Evolutionary conservation across 30 jellyfish, hydroid and myxozoan genomes (phyloP).

Genomic region (Hydractinia echinata): DNA sequence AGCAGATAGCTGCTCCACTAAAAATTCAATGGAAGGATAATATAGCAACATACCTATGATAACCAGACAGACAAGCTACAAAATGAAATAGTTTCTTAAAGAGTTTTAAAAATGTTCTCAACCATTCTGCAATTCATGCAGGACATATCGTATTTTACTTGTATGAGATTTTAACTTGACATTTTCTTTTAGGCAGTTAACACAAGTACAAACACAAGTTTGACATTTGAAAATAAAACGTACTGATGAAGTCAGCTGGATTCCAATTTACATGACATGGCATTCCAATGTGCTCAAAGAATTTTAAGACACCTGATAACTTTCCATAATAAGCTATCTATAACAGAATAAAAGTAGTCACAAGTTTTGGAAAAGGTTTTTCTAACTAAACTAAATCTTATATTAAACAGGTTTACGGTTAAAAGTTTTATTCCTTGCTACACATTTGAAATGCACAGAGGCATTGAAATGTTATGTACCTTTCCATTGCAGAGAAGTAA

Average conservation of each 20-base stretch:
- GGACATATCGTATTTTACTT: no score
- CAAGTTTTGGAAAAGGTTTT: not conserved
- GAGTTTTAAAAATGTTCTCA: no score
- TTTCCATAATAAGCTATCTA: slow-evolving; percentile 48
- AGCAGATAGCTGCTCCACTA: slow-evolving; percentile 51
- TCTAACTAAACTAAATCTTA: not conserved
- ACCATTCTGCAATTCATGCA: no score
- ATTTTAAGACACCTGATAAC: slow-evolving; percentile 37
- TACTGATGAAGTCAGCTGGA: slow-evolving; percentile 68
- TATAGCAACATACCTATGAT: no score
- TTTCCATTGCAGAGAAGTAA: slow-evolving; percentile 42
- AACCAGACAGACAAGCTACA: no score
- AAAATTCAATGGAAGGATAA: not conserved
- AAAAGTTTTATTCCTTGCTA: no score
- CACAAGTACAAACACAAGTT: not conserved
- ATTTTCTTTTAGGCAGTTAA: not conserved
- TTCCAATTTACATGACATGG: slow-evolving; percentile 70
- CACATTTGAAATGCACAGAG: not conserved
- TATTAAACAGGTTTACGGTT: not conserved
- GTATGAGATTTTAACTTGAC: no score
- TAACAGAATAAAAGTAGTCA: not conserved
- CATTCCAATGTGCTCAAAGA: slow-evolving; percentile 37
- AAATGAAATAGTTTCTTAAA: no score
- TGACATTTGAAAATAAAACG: slow-evolving; percentile 3
- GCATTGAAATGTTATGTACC: slow-evolving; percentile 8